Conservation (phyloP, 2,797 vertebrate species). For the Falco columbarius region DNA sequence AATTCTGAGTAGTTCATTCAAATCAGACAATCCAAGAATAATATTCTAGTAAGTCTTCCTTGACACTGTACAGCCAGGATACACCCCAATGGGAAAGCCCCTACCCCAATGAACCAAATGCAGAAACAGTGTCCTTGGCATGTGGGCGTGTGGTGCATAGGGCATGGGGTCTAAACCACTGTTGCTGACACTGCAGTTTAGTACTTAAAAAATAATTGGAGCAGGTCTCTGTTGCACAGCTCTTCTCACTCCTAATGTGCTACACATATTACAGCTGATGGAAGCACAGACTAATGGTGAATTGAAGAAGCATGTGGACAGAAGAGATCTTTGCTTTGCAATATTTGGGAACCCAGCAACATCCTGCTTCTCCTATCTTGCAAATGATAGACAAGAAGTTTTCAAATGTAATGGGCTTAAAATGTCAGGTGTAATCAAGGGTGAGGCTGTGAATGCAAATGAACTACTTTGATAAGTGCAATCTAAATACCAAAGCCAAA, state of each 20-base stretch:
- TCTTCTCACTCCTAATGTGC: not conserved
- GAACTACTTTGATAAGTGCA: not conserved
- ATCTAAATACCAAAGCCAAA: conserved; percentile 5
- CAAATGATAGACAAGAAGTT: not conserved
- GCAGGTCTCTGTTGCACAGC: not conserved
- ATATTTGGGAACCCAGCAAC: not conserved
- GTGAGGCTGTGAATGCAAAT: conserved; percentile 29
- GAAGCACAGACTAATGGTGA: not conserved
- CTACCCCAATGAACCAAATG: rapidly evolving
- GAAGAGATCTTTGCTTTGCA: not conserved
- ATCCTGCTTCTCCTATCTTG: not conserved
- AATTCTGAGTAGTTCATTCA: not conserved
- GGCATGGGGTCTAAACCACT: rapidly evolving
- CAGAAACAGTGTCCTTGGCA: not conserved
- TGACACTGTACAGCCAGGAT: not conserved
- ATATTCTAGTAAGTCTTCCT: not conserved
- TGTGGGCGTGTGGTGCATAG: not conserved
- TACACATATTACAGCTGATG: not conserved
- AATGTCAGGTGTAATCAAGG: not conserved
- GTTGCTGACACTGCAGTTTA: not conserved
- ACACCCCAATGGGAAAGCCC: not conserved
- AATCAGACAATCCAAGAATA: not conserved
- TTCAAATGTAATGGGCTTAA: not conserved
- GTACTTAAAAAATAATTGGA: not conserved
- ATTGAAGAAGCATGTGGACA: not conserved